Evolutionary conservation across 1,140 invertebrate species (phyloP), one percentile per base, ranked within the genome.

Genomic region (Drosophila ohnishii): DNA sequence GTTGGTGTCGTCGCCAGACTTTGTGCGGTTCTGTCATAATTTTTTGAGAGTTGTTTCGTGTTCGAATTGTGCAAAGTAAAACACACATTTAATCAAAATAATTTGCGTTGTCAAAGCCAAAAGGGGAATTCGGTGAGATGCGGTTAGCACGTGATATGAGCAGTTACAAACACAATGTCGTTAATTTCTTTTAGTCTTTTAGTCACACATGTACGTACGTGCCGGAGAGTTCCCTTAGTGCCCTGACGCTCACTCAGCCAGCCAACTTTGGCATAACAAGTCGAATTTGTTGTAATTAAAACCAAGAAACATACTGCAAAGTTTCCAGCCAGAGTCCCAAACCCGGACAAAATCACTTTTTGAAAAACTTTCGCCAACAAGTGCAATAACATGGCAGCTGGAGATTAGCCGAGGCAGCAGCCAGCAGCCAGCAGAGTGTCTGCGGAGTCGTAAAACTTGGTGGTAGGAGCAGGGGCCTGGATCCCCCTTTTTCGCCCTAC

Each of bases 211-310:
- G 72, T 11, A 50, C 0, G 25, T 28, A 77, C 75, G 84, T 76
- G 82, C 71, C 58, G 64, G 64, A 14, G 56, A 35, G 19, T 16
- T 40, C 22, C 45, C 22, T n/a, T 7, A 37, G 45, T 39, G 11
- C 22, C 53, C 55, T 11, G 30, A 30, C 40, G 40, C 28, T 11
- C 47, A 11, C 14, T 1, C 13, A 22, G 13, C 50, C 30, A 44
- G 44, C 53, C 50, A 86, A 87, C 83, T 87, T 83, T 79, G 56
- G 47, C 71, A 83, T 77, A 87, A 79, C 83, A 87, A 86, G 84
- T 80, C 79, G 70, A 83, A 88, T 86, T 86, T 87, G 84, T 86
- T 86, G 83, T 86, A 86, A 86, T 86, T 86, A 86, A 86, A 86
- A 62, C 75, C 76, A 86, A 86, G 79, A 86, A 86, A 86, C 83